Conservation (phyloP, 2,888 invertebrate species). For the Onchidella celtica region DNA sequence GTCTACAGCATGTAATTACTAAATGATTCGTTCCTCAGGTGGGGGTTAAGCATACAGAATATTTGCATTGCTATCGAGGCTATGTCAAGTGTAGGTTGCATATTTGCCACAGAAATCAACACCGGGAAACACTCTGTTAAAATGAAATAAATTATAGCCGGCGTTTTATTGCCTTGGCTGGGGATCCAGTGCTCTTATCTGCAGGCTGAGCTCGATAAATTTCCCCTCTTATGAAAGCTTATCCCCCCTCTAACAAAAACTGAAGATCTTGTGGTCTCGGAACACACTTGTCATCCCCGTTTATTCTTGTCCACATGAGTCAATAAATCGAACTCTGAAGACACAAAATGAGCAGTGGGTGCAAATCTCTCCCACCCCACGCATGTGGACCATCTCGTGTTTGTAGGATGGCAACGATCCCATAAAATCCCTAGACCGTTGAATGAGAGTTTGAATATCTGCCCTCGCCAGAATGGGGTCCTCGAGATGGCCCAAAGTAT, state of each 20-base stretch:
- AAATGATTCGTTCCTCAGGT: background rate
- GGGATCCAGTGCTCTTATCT: background rate
- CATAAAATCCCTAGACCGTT: background rate
- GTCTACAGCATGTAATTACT: background rate
- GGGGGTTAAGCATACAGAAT: background rate
- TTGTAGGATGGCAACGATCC: background rate
- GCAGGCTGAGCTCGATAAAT: background rate
- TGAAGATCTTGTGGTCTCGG: background rate
- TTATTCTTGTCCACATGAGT: background rate
- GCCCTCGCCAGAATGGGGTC: background rate
- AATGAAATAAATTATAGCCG: background rate
- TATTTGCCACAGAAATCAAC: background rate
- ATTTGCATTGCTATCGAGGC: background rate
- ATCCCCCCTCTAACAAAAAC: background rate
- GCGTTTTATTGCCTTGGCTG: background rate
- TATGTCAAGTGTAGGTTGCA: background rate
- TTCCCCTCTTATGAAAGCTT: background rate
- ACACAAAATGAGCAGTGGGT: background rate
- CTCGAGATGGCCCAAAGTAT: background rate
- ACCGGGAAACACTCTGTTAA: background rate
- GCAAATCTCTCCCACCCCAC: background rate
- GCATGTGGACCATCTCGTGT: background rate
- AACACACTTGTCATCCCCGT: background rate
- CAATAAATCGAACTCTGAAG: conserved; percentile 24
- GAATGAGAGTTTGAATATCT: background rate